Evolutionary conservation across 2,113 vertebrate genomes (phyloP).

Genomic region (Eidolon helvum): DNA sequence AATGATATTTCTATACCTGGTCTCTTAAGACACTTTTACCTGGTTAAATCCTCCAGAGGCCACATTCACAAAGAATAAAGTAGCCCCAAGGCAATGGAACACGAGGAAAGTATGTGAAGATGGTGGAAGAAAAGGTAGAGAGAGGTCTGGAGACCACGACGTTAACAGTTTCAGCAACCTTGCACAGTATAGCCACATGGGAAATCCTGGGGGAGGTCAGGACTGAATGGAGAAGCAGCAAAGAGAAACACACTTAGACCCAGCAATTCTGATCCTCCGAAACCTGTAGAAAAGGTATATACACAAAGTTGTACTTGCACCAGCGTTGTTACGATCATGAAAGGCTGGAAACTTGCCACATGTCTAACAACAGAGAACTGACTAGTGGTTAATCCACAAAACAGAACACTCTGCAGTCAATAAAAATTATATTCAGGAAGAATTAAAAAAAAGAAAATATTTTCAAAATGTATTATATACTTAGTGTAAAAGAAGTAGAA

Average conservation of each 20-base stretch:
- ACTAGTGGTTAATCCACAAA: not conserved
- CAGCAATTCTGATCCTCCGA: not conserved
- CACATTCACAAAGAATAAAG: not conserved
- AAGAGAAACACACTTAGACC: not conserved
- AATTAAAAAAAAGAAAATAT: not conserved
- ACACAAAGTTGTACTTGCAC: not conserved
- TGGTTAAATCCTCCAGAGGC: not conserved
- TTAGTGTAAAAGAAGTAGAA: not conserved
- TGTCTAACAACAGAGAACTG: not conserved
- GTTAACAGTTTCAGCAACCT: fast-evolving
- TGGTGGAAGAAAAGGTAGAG: not conserved
- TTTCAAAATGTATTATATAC: not conserved
- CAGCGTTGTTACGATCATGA: not conserved
- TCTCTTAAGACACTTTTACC: not conserved
- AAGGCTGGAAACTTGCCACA: not conserved
- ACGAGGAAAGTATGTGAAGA: not conserved
- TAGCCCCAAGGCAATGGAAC: not conserved
- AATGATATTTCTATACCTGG: not conserved
- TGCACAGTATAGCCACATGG: not conserved
- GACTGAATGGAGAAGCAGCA: not conserved
- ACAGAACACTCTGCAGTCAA: not conserved
- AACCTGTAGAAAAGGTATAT: not conserved
- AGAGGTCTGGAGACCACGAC: not conserved
- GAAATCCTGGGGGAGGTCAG: not conserved
- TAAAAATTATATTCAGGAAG: not conserved